phyloP scores from a whole-genome alignment of 2,888 invertebrate species.

The Acanthosepion pharaonis region DNA sequence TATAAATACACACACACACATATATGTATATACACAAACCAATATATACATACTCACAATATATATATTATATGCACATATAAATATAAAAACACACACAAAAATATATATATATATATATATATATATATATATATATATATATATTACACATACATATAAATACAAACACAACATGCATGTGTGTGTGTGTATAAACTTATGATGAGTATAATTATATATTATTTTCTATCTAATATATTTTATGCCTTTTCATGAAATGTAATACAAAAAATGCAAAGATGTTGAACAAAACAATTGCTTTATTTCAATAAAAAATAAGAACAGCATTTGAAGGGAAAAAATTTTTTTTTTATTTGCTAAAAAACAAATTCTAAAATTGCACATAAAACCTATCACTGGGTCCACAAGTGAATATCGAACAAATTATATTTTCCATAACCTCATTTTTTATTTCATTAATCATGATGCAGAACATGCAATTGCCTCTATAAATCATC shows the following conservation, averaged over 20 bases:
- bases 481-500: neutral
- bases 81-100: neutral
- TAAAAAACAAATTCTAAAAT: neutral
- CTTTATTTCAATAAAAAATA: neutral
- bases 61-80: neutral
- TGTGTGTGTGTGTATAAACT: neutral
- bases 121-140: constrained; percentile 33
- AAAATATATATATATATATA: neutral
- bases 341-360: neutral
- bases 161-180: too few relatives aligned
- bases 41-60: neutral
- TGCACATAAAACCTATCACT: neutral
- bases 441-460: neutral
- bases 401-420: neutral
- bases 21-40: neutral
- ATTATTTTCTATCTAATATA: neutral
- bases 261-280: neutral
- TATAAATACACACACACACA: neutral
- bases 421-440: neutral
- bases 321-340: neutral
- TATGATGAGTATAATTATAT: neutral
- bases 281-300: neutral
- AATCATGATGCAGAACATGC: neutral
- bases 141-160: neutral
- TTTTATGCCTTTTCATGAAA: neutral